Evolutionary conservation across 2,888 invertebrate species (phyloP), one percentile per base, ranked within the genome.

Genomic region (Electrophaes corylata): DNA sequence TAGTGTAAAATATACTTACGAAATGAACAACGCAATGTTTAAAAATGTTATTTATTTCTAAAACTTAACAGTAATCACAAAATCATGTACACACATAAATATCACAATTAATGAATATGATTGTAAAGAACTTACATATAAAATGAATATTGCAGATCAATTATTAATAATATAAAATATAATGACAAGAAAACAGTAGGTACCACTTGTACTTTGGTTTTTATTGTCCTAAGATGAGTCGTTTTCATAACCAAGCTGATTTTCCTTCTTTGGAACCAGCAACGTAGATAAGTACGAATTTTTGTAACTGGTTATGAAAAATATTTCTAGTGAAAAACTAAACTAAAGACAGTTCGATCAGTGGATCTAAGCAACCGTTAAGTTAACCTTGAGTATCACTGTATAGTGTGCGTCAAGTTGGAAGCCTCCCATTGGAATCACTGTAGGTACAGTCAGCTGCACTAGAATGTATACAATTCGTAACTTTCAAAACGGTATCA

Each of bases 51-150:
- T 81, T 80, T 78, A 81, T 76, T 77, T 74, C 82, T 81, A 80
- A 81, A 83, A 78, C 81, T 83, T 83, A 83, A 83, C 79, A 75
- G 66, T 71, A 57, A 71, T 76, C 75, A 79, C 71, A 78, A 68
- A 71, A 65, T 70, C 69, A 64, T 72, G 62, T 64, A 68, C 63
- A 64, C 55, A 66, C 75, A 71, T 60, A 71, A 69, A 73, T 80
- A 80, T 80, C 79, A 80, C 79, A 80, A 73, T 67, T 66, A 69
- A 37, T 12, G 12, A 35, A 37, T 37, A 16, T 16, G 61, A 58
- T n/a, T 61, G 60, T 66, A 59, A 66, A 65, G 57, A 69, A 62
- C 55, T 64, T 60, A 70, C 8, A 47, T 57, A 60, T 51, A 68
- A 63, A 55, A 55, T 31, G 12, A 53, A 49, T 60, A 68, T 66